Percentiles rank a stretch among this genome's conserved stretches.
Conservation (phyloP, 2,113 vertebrate genomes). For the Bambusicola thoracicus region DNA sequence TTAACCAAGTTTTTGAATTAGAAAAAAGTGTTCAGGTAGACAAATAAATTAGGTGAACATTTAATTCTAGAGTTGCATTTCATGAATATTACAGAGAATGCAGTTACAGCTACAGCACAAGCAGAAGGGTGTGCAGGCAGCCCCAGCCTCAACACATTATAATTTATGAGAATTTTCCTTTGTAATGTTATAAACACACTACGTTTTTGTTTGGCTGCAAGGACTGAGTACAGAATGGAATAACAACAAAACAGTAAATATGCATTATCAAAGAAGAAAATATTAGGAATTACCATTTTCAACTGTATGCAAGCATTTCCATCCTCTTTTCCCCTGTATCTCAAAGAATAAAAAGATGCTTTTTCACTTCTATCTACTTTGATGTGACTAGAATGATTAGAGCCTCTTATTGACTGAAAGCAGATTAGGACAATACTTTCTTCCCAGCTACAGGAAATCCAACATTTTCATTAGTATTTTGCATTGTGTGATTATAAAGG, state of each 20-base stretch:
- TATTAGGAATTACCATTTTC: neutral
- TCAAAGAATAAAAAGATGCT: neutral
- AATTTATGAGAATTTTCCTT: neutral
- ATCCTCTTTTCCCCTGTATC: neutral
- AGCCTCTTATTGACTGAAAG: conserved; percentile 10
- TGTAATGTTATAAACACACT: neutral
- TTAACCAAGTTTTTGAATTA: neutral
- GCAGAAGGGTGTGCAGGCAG: neutral
- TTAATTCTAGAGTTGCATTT: neutral
- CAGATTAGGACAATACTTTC: conserved; percentile 28
- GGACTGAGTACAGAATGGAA: neutral
- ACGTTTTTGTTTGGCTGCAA: neutral
- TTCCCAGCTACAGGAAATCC: conserved; percentile 45
- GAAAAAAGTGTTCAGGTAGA: neutral
- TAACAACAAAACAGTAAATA: neutral
- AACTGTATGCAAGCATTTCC: neutral
- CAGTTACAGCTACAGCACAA: neutral
- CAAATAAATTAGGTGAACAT: neutral
- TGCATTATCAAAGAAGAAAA: neutral
- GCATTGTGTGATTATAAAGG: conserved; percentile 53
- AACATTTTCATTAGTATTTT: conserved; percentile 54
- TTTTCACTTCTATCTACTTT: neutral
- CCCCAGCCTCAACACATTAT: neutral
- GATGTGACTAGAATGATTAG: conserved; percentile 18
- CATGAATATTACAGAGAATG: neutral